phyloP scores from a whole-genome alignment of 30 jellyfish, hydroid and myxozoan species.

The Hydractinia symbiolongicarpus region DNA sequence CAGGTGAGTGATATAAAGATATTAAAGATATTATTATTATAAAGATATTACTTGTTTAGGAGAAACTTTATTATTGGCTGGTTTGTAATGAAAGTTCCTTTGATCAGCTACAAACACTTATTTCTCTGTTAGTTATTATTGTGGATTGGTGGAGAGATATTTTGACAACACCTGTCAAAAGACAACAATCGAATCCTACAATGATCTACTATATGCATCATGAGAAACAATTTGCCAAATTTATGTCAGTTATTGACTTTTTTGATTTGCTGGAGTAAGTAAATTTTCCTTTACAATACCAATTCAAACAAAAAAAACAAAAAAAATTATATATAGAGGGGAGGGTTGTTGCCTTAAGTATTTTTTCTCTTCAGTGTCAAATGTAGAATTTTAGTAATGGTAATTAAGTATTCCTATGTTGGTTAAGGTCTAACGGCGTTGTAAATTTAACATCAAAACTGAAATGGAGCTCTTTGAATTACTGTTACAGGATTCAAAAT shows the following conservation, averaged over 20 bases:
- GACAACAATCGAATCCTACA: slow-evolving; percentile 85
- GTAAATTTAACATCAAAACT: too few relatives aligned
- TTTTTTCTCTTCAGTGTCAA: too few relatives aligned
- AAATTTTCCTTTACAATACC: neutral
- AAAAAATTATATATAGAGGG: too few relatives aligned
- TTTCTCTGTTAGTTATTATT: slow-evolving; percentile 48
- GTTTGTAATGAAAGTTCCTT: too few relatives aligned
- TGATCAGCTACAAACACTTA: too few relatives aligned
- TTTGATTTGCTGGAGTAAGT: slow-evolving; percentile 89
- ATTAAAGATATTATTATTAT: neutral
- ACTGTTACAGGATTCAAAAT: too few relatives aligned
- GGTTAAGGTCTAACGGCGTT: too few relatives aligned
- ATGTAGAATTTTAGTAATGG: too few relatives aligned
- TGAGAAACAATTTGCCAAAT: slow-evolving; percentile 86
- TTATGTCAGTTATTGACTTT: slow-evolving; percentile 84
- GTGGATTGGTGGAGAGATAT: slow-evolving; percentile 99
- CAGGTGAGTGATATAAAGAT: slow-evolving; percentile 46
- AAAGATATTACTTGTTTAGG: neutral
- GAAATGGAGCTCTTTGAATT: too few relatives aligned
- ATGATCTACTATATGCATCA: slow-evolving; percentile 70
- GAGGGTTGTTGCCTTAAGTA: too few relatives aligned
- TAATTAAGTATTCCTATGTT: too few relatives aligned
- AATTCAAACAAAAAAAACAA: too few relatives aligned
- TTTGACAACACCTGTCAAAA: slow-evolving; percentile 61
- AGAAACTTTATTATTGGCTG: neutral